Evolutionary conservation across 2,113 vertebrate species (phyloP), one percentile per base, ranked within the genome.

Genomic region (Percopsis transmontana): DNA sequence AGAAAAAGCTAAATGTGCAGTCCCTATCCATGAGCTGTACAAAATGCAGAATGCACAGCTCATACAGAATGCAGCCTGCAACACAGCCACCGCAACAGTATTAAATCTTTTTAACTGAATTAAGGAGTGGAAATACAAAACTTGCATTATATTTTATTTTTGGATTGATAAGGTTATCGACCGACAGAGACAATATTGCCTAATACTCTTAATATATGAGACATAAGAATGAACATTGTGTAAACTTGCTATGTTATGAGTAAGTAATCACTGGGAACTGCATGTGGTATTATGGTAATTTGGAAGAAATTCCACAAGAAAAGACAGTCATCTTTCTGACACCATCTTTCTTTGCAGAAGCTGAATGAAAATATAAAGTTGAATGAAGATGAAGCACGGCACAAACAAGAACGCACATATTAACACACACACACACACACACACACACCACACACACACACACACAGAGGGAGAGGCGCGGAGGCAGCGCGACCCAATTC

Each of bases 311-410:
- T 74, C 77, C 50, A 68, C 61, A 75, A 76, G 56, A 42, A 54
- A 1, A 68, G 42, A 73, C 38, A 48, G 66, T 61, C 54, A 13
- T 54, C 75, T 18, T 9, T 19, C 47, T n/a, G 7, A n/a, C 8
- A 50, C 3, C 9, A 3, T 50, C 78, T 81, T 74, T 77, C 64
- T 73, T 68, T 68, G 66, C 70, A 73, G 42, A 66, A 61, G 47
- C 77, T 84, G 83, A 88, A 87, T 87, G 80, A 85, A 82, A 70
- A 9, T 61, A 74, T 62, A 51, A 77, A 80, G 73, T 61, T 87
- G 84, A 91, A 89, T 82, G 75, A 66, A 79, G 68, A 58, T 2
- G 20, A 55, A 21, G 53, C 70, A 54, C 1, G 12, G 60, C 64
- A 74, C 74, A 76, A 79, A 81, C 57, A 56, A 56, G 62, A 76